These are phyloP conservation scores for Onychomys torridus DNA, from an alignment of 2,797 vertebrate genomes.

Conservation along the genomic window DNA sequence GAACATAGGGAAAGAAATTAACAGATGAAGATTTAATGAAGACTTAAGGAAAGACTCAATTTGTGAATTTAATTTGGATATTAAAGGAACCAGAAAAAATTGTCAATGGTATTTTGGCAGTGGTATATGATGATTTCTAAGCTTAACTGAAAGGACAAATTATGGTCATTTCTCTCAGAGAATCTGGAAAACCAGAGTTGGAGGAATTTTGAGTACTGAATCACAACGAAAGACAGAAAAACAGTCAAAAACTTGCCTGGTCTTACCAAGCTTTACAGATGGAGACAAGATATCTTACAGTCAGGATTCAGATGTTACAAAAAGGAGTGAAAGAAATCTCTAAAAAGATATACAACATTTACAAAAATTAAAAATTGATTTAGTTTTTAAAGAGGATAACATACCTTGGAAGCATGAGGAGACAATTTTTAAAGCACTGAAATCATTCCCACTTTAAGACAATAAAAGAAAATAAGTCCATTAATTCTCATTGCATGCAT, in stretches of 20 bases:
- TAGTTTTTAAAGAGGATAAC: not conserved
- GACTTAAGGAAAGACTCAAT: not conserved
- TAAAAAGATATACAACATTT: not conserved
- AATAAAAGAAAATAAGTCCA: constrained; percentile 16
- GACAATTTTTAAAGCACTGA: not conserved
- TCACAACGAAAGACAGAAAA: not conserved
- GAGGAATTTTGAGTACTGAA: not conserved
- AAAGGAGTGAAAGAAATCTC: not conserved
- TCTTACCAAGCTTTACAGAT: not conserved
- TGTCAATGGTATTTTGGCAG: not conserved
- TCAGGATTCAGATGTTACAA: not conserved
- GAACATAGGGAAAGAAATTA: not conserved
- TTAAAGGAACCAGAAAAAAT: not conserved
- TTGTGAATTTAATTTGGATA: constrained; percentile 6
- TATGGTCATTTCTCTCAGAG: not conserved
- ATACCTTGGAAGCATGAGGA: not conserved
- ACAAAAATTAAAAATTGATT: constrained; percentile 6
- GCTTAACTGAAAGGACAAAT: not conserved
- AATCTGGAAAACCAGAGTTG: not conserved
- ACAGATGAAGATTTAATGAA: not conserved
- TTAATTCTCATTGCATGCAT: not conserved
- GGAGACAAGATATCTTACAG: not conserved
- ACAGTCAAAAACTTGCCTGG: not conserved
- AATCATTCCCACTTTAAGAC: constrained; percentile 26
- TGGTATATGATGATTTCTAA: not conserved